These are phyloP conservation scores for Colaptes auratus DNA, from an alignment of 2,113 vertebrate species.

Conservation along the genomic window DNA sequence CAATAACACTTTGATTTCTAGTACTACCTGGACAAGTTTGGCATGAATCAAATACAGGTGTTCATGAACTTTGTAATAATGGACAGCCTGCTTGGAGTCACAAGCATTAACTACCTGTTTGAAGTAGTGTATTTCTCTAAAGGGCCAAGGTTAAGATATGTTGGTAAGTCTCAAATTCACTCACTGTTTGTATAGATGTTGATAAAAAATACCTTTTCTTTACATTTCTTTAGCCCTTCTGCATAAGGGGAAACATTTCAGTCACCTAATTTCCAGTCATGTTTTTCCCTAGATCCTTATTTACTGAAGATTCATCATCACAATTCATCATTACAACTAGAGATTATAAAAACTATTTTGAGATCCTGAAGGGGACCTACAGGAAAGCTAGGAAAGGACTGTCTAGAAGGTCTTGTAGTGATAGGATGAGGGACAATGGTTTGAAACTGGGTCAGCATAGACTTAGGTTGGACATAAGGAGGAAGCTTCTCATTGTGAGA, in stretches of 20 bases:
- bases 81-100: background rate
- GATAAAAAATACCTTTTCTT: background rate
- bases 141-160: background rate
- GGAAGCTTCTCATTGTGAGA: too few species aligned
- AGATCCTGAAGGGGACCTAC: too few species aligned
- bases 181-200: background rate
- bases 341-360: background rate
- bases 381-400: too few species aligned
- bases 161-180: background rate
- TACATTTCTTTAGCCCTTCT: background rate
- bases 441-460: too few species aligned
- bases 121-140: background rate
- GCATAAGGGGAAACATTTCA: background rate
- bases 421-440: too few species aligned
- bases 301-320: background rate
- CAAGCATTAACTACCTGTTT: background rate
- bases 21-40: background rate
- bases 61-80: background rate
- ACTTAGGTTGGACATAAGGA: too few species aligned
- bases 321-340: background rate
- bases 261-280: background rate
- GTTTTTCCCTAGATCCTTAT: background rate
- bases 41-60: rapidly evolving
- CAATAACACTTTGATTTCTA: background rate
- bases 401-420: too few species aligned